phyloP scores from a whole-genome alignment of 2,113 vertebrate species.

The Chionis minor region DNA sequence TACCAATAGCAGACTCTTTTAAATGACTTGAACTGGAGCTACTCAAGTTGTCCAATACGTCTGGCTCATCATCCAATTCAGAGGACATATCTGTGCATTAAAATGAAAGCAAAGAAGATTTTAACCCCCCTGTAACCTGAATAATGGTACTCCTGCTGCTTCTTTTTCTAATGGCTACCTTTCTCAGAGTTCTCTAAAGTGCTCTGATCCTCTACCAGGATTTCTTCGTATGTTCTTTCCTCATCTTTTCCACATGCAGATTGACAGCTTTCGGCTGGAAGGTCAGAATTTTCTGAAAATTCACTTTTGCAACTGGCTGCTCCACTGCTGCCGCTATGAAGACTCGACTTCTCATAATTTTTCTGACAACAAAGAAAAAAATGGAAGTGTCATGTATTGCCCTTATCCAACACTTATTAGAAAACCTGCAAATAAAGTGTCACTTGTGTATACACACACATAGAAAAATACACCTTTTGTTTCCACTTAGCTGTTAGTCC shows the following conservation, averaged over 20 bases:
- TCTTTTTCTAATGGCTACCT: constrained; percentile 32
- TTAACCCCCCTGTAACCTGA: neutral
- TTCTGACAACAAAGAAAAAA: constrained; percentile 55
- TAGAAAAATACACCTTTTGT: neutral
- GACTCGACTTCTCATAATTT: constrained; percentile 59
- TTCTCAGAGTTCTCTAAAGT: constrained; percentile 60
- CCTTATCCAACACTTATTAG: neutral
- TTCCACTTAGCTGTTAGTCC: neutral
- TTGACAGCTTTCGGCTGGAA: constrained; percentile 23
- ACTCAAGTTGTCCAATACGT: constrained; percentile 46
- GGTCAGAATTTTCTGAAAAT: constrained; percentile 54
- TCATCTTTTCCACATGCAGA: constrained; percentile 36
- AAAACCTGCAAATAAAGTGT: neutral
- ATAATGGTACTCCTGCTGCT: neutral
- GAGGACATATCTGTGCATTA: constrained; percentile 57
- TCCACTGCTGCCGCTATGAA: constrained; percentile 58
- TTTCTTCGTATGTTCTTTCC: constrained; percentile 45
- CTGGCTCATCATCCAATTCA: constrained; percentile 71
- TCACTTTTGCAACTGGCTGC: constrained; percentile 59
- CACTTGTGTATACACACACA: neutral
- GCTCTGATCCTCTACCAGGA: constrained; percentile 48
- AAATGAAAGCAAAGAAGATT: neutral
- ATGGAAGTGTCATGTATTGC: neutral
- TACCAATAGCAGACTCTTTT: constrained; percentile 70
- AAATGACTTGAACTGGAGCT: constrained; percentile 61